Base-by-base conservation (phyloP, 2,797 vertebrate genomes). In the Sebastolobus altivelis region DNA sequence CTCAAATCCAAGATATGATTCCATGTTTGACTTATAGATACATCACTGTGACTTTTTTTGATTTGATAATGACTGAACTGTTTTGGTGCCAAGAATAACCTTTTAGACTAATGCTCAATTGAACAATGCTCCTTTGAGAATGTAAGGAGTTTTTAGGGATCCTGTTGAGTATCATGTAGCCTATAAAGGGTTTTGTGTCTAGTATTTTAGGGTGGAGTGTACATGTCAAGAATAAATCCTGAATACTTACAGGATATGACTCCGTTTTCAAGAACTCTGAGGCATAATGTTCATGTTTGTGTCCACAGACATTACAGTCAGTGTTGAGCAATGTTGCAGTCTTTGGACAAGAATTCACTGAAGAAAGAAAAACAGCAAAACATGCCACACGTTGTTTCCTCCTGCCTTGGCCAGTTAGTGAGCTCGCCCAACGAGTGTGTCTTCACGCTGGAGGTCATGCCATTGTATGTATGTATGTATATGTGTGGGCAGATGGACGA, bases 271-370 rank as follows among this genome's bases (percentile, higher is more conserved):
- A 77, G 54, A 79, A 85, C 71, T 80, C 71, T 86, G 67, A 83
- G 83, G 73, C 62, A 22, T 35, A 65, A 84, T 62, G 78, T 75
- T 87, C 40, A 77, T 77, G 55, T 73, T 79, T 68, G 70, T 80
- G 81, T 90, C 80, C 31, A 38, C 72, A 81, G 59, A 71, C 71
- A 82, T 79, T 76, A 75, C 54, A 55, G 75, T 73, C 69, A 82
- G 49, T 25, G 79, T 87, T 86, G 83, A 81, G 87, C 63, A 93
- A 90, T 52, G 43, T 27, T 65, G 69, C 66, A 83, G 75, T 79
- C 25, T 82, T 83, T 74, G 40, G 72, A 79, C 62, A 77, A 67
- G 63, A 82, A 86, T 87, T 85, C 65, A 66, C 46, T 74, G 72
- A 59, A 70, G 58, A 6, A 63, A 35, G 20, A 77, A 74, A 89